A percentile compares a stretch with the other conserved stretches of the same genome.
Conservation (phyloP, 2,888 invertebrate species). For the Drosophila mayaguana region DNA sequence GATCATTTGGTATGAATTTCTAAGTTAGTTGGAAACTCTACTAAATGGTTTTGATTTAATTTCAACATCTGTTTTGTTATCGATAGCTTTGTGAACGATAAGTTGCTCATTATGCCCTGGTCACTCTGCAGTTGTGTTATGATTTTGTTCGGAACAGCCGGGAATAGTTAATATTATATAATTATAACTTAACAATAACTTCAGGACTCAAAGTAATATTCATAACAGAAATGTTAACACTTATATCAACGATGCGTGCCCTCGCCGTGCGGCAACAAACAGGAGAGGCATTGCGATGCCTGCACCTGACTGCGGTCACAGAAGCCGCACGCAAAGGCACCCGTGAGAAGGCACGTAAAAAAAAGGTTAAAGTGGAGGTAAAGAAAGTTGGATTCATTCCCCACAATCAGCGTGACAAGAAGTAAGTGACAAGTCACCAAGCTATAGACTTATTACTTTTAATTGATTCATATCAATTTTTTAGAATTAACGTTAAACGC, state of each 20-base stretch:
- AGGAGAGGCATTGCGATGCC: slow-evolving; percentile 78
- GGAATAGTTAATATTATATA: slow-evolving; percentile 44
- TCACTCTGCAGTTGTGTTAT: slow-evolving; percentile 40
- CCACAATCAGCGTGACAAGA: slow-evolving; percentile 88
- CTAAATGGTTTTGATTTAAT: not conserved
- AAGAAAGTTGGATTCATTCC: slow-evolving; percentile 91
- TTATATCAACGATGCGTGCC: slow-evolving; percentile 68
- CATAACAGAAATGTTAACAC: slow-evolving; percentile 69
- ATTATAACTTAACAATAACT: slow-evolving; percentile 24
- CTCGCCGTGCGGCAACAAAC: slow-evolving; percentile 65
- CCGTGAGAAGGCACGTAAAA: slow-evolving; percentile 90
- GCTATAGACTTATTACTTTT: too few relatives aligned
- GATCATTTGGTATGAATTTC: not conserved
- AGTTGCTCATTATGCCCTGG: slow-evolving; percentile 8
- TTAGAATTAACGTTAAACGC: slow-evolving; percentile 85
- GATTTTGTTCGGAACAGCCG: slow-evolving; percentile 44
- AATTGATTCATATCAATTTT: too few relatives aligned
- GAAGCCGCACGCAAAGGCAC: slow-evolving; percentile 94
- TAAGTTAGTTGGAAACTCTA: not conserved
- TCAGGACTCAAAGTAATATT: slow-evolving; percentile 15
- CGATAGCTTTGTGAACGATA: slow-evolving; percentile 21
- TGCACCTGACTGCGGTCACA: slow-evolving; percentile 87
- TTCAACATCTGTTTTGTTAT: slow-evolving; percentile 3
- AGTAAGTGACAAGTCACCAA: slow-evolving; percentile 82
- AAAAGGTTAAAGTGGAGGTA: slow-evolving; percentile 91